Evolutionary conservation across 2,113 vertebrate species (phyloP).

Genomic region (Lophochroa leadbeateri): DNA sequence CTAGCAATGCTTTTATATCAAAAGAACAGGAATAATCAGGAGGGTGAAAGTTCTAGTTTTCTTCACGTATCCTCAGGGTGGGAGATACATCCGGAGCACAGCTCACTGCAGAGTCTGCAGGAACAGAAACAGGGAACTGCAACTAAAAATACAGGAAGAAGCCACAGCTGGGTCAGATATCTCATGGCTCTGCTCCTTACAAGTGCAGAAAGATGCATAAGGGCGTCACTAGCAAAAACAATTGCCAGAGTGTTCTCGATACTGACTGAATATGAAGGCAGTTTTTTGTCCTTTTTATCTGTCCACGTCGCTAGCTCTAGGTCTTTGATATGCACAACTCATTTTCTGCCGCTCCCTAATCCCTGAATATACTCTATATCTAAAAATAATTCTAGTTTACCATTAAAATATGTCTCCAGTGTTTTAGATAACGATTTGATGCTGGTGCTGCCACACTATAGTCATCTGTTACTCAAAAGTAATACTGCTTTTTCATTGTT

Average conservation of each 20-base stretch:
- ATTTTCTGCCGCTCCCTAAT: background rate
- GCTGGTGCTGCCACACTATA: background rate
- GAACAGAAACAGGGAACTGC: constrained; percentile 22
- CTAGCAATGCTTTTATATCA: background rate
- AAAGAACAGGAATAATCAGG: background rate
- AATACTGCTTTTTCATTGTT: background rate
- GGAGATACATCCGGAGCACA: background rate
- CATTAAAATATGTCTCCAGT: background rate
- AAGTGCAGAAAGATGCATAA: background rate
- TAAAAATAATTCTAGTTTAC: background rate
- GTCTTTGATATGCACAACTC: background rate
- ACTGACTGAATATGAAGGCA: background rate
- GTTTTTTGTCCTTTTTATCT: background rate
- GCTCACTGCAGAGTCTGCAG: background rate
- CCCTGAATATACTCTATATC: background rate
- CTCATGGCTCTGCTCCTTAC: background rate
- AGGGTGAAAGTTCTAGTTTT: background rate
- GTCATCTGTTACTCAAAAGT: background rate
- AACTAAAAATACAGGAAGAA: constrained; percentile 8
- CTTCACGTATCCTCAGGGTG: background rate
- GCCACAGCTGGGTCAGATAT: background rate
- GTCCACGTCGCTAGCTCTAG: background rate
- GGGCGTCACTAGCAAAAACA: background rate
- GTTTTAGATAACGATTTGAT: background rate
- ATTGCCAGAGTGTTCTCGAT: background rate